Conservation (phyloP, 2,888 invertebrate genomes). For the Thecophora atra region DNA sequence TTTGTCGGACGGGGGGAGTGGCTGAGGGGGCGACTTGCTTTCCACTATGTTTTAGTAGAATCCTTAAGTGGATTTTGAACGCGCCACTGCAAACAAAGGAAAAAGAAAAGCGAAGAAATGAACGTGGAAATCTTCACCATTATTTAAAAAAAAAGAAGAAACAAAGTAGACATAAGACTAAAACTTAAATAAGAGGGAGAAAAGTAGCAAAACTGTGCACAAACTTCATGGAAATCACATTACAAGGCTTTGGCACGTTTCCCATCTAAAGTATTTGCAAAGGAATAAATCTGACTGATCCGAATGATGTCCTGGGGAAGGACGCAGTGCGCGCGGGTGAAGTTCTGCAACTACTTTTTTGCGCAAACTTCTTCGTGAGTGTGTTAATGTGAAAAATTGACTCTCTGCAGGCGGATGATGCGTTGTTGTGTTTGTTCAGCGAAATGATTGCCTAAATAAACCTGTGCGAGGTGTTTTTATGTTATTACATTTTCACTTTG, state of each 20-base stretch:
- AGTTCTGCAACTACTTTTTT: neutral
- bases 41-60: slow-evolving; percentile 1
- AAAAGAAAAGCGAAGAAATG: slow-evolving; percentile 6
- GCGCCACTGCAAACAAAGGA: slow-evolving; percentile 7
- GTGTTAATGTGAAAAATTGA: neutral
- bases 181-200: neutral
- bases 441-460: neutral
- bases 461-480: neutral
- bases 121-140: neutral
- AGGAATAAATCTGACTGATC: slow-evolving; percentile 37
- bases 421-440: neutral
- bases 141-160: slow-evolving; percentile 2
- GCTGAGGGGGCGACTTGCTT: neutral
- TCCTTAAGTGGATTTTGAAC: slow-evolving; percentile 39
- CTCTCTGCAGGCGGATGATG: neutral
- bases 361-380: no score
- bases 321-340: neutral
- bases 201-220: slow-evolving; percentile 11
- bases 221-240: slow-evolving; percentile 43
- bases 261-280: slow-evolving; percentile 40
- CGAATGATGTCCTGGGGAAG: neutral
- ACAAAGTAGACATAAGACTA: neutral
- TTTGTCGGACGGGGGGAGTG: neutral
- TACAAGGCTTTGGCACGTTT: slow-evolving; percentile 43
- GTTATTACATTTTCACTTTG: neutral